Conservation (phyloP, 1,140 invertebrate species). For the Macrosteles quadrilineatus region DNA sequence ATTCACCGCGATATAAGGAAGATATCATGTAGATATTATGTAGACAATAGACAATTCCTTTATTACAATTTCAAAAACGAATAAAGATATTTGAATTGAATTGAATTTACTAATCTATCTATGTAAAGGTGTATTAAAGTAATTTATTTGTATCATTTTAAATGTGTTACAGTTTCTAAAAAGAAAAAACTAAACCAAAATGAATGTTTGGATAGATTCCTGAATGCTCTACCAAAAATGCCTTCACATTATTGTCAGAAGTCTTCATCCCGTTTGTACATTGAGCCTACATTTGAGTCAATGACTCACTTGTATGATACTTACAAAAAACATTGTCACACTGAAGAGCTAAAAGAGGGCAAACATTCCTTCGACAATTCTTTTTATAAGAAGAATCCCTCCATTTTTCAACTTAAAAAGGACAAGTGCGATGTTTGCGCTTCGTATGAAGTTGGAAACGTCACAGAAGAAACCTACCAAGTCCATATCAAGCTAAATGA, state of each 20-base stretch:
- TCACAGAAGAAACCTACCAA: constrained; percentile 33
- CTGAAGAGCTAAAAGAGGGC: constrained; percentile 14
- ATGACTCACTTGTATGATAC: background rate
- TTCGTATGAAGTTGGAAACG: constrained; percentile 25
- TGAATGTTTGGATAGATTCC: background rate
- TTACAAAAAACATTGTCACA: background rate
- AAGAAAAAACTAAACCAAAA: too few relatives aligned
- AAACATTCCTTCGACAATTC: constrained; percentile 14
- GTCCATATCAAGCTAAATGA: constrained; percentile 27
- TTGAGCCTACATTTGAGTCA: background rate
- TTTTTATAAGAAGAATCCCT: background rate
- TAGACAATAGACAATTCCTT: too few relatives aligned
- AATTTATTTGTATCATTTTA: too few relatives aligned
- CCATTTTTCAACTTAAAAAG: constrained; percentile 21
- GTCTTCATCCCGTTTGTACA: background rate
- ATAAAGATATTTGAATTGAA: too few relatives aligned
- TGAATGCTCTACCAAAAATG: background rate
- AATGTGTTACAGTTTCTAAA: too few relatives aligned
- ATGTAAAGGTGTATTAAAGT: too few relatives aligned
- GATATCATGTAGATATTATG: too few relatives aligned
- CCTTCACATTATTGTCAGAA: background rate
- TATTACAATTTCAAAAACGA: too few relatives aligned
- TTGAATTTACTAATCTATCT: too few relatives aligned
- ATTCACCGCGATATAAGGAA: too few relatives aligned
- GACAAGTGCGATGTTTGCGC: constrained; percentile 13